A percentile compares a stretch with the other conserved stretches of the same genome.
phyloP scores from a whole-genome alignment of 2,888 invertebrate species.

The Ypsolopha scabrella region DNA sequence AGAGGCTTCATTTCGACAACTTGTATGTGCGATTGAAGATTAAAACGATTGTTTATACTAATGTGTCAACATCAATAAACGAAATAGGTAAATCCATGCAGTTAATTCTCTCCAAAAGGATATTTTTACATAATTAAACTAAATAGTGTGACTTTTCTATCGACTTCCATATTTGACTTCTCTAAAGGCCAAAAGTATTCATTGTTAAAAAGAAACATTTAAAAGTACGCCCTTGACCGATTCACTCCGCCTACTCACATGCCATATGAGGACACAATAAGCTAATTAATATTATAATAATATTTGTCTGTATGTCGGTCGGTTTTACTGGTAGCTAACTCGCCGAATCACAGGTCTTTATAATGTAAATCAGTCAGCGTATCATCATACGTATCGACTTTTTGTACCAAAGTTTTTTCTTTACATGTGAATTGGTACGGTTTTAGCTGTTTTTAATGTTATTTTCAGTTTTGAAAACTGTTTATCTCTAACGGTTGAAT shows the following conservation, averaged over 20 bases:
- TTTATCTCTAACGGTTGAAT: too few species aligned
- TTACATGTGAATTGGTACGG: too few species aligned
- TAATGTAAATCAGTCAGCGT: slow-evolving; percentile 31
- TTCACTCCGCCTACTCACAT: slow-evolving; percentile 36
- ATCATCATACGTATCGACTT: slow-evolving; percentile 38
- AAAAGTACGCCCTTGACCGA: slow-evolving; percentile 41
- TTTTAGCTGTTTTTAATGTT: too few species aligned
- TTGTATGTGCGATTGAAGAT: too few species aligned
- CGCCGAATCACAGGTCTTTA: slow-evolving; percentile 21
- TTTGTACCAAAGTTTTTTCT: slow-evolving; percentile 10
- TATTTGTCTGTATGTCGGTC: slow-evolving; percentile 4
- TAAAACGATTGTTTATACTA: too few species aligned
- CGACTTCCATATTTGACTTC: not conserved
- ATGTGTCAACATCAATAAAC: too few species aligned
- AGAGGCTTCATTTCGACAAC: too few species aligned
- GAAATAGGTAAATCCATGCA: too few species aligned
- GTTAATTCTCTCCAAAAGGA: too few species aligned
- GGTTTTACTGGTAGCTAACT: not conserved
- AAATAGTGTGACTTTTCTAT: too few species aligned
- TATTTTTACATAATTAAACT: too few species aligned
- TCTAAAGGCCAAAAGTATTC: slow-evolving; percentile 20
- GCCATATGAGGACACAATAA: slow-evolving; percentile 39
- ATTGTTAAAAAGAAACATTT: slow-evolving; percentile 17
- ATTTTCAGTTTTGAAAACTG: too few species aligned
- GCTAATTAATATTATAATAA: slow-evolving; percentile 30